These are phyloP conservation scores for Campodea augens DNA, from an alignment of 1,140 invertebrate genomes.

Conservation along the genomic window DNA sequence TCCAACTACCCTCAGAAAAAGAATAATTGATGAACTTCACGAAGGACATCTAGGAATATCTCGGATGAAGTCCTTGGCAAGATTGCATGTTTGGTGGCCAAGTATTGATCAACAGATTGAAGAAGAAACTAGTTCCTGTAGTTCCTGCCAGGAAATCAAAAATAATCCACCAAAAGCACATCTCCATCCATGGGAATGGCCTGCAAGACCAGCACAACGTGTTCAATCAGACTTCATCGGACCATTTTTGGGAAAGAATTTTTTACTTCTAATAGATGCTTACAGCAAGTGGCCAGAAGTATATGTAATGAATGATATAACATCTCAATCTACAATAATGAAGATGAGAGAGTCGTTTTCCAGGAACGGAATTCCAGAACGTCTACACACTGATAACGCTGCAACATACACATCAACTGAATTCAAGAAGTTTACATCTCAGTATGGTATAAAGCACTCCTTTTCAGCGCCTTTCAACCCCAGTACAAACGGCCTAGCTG, in stretches of 20 bases:
- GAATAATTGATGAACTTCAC: constrained; percentile 22
- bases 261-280: constrained; percentile 23
- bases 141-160: constrained; percentile 7
- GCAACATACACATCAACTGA: constrained; percentile 14
- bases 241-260: constrained; percentile 16
- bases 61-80: constrained; percentile 26
- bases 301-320: constrained; percentile 8
- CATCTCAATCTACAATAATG: constrained; percentile 7
- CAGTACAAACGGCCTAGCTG: constrained; percentile 15
- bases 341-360: constrained; percentile 14
- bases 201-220: constrained; percentile 8
- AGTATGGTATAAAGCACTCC: constrained; percentile 14
- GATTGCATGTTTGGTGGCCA: constrained; percentile 22
- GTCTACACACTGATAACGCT: constrained; percentile 18
- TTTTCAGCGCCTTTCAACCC: constrained; percentile 14
- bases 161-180: constrained; percentile 10
- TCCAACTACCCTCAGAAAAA: constrained; percentile 17
- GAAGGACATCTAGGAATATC: constrained; percentile 22
- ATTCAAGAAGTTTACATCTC: constrained; percentile 14
- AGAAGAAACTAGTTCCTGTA: constrained; percentile 10
- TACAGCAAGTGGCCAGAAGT: constrained; percentile 24
- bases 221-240: constrained; percentile 17
- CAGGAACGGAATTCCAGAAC: constrained; percentile 13
- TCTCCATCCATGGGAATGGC: constrained; percentile 15
- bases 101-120: constrained; percentile 23